These are phyloP conservation scores for Todus mexicanus DNA, from an alignment of 2,797 vertebrate species.

Conservation along the genomic window DNA sequence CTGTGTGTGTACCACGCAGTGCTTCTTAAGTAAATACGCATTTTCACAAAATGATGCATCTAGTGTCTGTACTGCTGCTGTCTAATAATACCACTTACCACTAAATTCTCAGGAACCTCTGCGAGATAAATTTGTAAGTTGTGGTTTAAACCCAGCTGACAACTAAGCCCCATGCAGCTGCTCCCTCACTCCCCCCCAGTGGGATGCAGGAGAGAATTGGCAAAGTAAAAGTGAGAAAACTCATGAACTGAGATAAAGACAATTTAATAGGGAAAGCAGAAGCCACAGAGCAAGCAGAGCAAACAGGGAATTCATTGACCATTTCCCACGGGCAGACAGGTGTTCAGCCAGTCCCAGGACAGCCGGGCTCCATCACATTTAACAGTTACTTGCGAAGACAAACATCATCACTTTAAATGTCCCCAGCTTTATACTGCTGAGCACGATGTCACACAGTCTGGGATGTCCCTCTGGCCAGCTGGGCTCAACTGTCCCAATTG, in stretches of 20 bases:
- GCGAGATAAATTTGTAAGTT: neutral
- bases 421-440: neutral
- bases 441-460: neutral
- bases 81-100: neutral
- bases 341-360: neutral
- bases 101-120: neutral
- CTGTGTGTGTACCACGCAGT: neutral
- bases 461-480: neutral
- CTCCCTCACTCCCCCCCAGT: neutral
- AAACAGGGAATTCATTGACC: neutral
- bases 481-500: neutral
- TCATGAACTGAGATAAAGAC: neutral
- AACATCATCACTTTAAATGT: fast-evolving
- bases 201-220: neutral
- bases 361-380: neutral
- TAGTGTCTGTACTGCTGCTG: neutral
- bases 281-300: too few species aligned
- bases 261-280: neutral
- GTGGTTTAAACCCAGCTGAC: neutral
- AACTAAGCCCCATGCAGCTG: neutral
- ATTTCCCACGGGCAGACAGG: neutral
- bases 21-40: neutral
- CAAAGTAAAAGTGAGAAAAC: neutral
- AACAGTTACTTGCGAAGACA: neutral
- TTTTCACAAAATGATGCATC: neutral